These are phyloP conservation scores for Acrossocheilus wenchowensis DNA, from an alignment of 2,797 vertebrate genomes.

Conservation along the genomic window DNA sequence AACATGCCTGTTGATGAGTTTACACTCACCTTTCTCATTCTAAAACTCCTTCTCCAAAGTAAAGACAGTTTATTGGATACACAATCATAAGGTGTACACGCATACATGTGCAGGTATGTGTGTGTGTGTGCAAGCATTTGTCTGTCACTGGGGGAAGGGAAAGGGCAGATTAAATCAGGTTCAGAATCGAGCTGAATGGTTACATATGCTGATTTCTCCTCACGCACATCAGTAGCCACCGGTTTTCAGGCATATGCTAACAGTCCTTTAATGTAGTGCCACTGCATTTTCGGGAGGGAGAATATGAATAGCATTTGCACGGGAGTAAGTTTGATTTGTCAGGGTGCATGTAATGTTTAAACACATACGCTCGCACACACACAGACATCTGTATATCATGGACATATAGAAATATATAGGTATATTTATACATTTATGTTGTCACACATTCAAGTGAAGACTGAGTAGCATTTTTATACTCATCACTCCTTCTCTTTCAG, in stretches of 20 bases:
- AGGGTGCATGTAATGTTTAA: conserved; percentile 51
- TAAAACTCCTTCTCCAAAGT: conserved; percentile 81
- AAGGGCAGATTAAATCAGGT: conserved; percentile 35
- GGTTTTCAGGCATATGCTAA: conserved; percentile 53
- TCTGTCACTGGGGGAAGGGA: conserved; percentile 39
- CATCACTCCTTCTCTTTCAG: conserved; percentile 75
- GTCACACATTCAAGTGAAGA: conserved; percentile 84
- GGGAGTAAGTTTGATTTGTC: conserved; percentile 45
- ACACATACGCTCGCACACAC: conserved; percentile 71
- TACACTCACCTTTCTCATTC: conserved; percentile 79
- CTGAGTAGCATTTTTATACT: conserved; percentile 81
- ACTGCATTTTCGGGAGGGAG: conserved; percentile 33
- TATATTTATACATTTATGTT: conserved; percentile 78
- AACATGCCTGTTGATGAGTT: conserved; percentile 85
- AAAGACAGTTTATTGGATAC: conserved; percentile 82
- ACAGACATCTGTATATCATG: conserved; percentile 67
- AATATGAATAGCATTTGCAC: conserved; percentile 48
- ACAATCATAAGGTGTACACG: conserved; percentile 83
- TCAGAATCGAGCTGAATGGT: not conserved
- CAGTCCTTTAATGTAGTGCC: conserved; percentile 58
- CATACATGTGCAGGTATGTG: conserved; percentile 76
- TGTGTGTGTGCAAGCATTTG: conserved; percentile 73
- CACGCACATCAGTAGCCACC: conserved; percentile 21
- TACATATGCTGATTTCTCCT: conserved; percentile 17
- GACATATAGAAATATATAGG: conserved; percentile 66